phyloP scores from a whole-genome alignment of 2,888 invertebrate species.

The Melitaea athalia region DNA sequence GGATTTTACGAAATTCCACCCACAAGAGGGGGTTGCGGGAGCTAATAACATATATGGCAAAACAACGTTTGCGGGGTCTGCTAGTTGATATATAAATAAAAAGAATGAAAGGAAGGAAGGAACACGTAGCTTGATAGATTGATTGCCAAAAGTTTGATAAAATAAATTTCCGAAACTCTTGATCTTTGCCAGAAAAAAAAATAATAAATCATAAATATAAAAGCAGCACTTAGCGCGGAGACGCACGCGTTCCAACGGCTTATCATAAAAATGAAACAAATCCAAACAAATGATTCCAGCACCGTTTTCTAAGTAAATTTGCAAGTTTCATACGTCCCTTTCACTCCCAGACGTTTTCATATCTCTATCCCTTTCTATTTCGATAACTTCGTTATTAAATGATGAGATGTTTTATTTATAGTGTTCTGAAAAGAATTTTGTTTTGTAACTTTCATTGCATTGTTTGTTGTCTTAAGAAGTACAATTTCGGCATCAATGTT shows the following conservation, averaged over 20 bases:
- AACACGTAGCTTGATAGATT: not conserved
- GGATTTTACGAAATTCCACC: too few species aligned
- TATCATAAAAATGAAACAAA: slow-evolving; percentile 47
- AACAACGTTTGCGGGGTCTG: too few species aligned
- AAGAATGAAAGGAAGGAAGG: not conserved
- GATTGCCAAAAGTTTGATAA: slow-evolving; percentile 21
- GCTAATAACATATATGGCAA: too few species aligned
- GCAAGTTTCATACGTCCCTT: slow-evolving; percentile 26
- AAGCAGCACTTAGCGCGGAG: slow-evolving; percentile 48
- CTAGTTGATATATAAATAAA: slow-evolving; percentile 8
- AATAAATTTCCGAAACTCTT: slow-evolving; percentile 34
- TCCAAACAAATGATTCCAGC: slow-evolving; percentile 39
- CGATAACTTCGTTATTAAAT: slow-evolving; percentile 27
- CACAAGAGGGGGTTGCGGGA: too few species aligned
- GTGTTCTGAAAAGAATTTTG: slow-evolving; percentile 26
- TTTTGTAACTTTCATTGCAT: slow-evolving; percentile 28
- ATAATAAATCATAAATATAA: slow-evolving; percentile 49
- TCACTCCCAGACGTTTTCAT: slow-evolving; percentile 11
- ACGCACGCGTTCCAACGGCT: slow-evolving; percentile 47
- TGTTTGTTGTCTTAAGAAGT: slow-evolving; percentile 7
- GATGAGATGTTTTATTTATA: slow-evolving; percentile 32
- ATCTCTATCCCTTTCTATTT: slow-evolving; percentile 19
- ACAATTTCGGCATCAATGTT: slow-evolving; percentile 13
- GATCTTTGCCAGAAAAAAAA: slow-evolving; percentile 34
- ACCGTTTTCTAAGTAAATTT: slow-evolving; percentile 32